Evolutionary conservation across 2,113 vertebrate genomes (phyloP), one percentile per base, ranked within the genome.

Genomic region (Macroglossus sobrinus): DNA sequence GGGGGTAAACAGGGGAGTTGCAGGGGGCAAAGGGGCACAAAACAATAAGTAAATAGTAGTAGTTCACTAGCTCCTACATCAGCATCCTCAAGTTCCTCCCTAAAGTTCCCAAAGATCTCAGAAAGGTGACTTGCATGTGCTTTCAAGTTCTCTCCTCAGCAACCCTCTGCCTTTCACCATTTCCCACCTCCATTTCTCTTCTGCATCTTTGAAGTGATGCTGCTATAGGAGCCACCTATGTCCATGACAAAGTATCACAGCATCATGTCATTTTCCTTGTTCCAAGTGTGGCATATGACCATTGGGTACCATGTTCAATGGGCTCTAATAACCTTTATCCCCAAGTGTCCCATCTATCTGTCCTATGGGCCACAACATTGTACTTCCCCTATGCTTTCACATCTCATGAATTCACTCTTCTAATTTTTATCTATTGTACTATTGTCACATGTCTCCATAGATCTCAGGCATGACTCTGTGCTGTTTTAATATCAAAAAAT

Each of bases 281-380:
- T 7, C 19, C 30, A 43, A 45, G 35, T 0, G 2, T 4, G 7
- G 4, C 3, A 0, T 13, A 11, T 14, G 61, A 47, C 9, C 1
- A 30, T 4, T 14, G 24, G 13, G 21, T 12, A 13, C 38, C 15
- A 12, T 15, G 5, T 14, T 33, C 33, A 43, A 1, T 13, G 18
- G 22, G 33, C 35, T 47, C 7, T 53, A 13, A 3, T 22, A 8
- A 4, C 5, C 45, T 45, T 45, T 18, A 5, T 24, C 19, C 4
- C 13, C 16, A 21, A 18, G 35, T 6, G 4, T 69, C 21, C 66
- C 7, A 35, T n/a, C 53, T 12, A 19, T 43, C 45, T 92, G 15
- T 85, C 35, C 21, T 15, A 5, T 13, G 22, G 43, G n/a, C 30
- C 18, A 69, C 40, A 33, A 18, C 1, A 4, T 4, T 11, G 1